phyloP scores from a whole-genome alignment of 2,797 vertebrate genomes.

The Falco cherrug region DNA sequence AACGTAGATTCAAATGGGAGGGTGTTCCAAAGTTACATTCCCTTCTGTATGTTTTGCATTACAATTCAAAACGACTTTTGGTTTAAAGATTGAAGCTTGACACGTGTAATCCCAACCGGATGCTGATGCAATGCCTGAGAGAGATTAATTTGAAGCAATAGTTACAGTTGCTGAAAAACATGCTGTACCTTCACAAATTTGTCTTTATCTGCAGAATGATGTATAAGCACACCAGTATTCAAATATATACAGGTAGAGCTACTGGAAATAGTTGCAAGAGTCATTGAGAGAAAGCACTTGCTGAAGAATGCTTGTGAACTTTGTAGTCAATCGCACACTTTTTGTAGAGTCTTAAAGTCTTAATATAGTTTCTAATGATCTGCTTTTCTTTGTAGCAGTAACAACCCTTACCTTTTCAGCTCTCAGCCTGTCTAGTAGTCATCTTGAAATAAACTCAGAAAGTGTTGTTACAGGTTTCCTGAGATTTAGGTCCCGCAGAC shows the following conservation, averaged over 20 bases:
- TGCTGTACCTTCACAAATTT: neutral
- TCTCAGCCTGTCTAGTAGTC: neutral
- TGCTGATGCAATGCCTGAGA: neutral
- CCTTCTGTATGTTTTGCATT: neutral
- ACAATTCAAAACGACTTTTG: neutral
- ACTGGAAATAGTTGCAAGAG: neutral
- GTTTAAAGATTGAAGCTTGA: neutral
- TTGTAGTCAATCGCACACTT: neutral
- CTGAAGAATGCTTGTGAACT: neutral
- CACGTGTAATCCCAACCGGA: neutral
- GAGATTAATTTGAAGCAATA: neutral
- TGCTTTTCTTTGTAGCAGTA: neutral
- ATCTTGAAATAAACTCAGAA: neutral
- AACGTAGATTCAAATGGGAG: neutral
- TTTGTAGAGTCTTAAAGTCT: neutral
- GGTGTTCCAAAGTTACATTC: neutral
- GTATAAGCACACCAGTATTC: neutral
- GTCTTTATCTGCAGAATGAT: neutral
- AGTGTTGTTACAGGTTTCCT: neutral
- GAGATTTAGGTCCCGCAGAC: neutral
- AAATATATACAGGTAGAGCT: neutral
- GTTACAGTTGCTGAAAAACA: neutral
- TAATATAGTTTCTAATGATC: neutral
- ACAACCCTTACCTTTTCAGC: neutral
- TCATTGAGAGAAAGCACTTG: neutral